A percentile compares a stretch with the other conserved stretches of the same genome.
Evolutionary conservation across 2,888 invertebrate species (phyloP).

Genomic region (Drosophila paucipuncta): DNA sequence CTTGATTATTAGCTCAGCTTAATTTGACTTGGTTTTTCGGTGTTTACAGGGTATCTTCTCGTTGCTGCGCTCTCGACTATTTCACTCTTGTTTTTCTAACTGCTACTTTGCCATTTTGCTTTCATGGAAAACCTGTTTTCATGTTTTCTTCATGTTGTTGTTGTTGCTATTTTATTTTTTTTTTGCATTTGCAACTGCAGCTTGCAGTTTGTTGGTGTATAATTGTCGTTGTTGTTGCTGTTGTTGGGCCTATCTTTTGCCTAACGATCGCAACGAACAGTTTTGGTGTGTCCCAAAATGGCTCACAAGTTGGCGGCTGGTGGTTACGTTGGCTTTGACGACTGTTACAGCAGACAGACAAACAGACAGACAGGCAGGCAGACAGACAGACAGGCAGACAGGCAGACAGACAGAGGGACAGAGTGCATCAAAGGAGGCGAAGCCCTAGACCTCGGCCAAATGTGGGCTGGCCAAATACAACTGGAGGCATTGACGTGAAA

Average conservation of each 20-base stretch:
- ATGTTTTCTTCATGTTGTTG: conserved; percentile 58
- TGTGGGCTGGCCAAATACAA: conserved; percentile 21
- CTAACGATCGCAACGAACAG: conserved; percentile 27
- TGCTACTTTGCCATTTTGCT: conserved; percentile 43
- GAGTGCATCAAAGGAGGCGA: conserved; percentile 17
- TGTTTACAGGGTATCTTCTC: not conserved
- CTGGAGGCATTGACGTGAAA: conserved; percentile 31
- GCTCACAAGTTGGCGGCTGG: conserved; percentile 39
- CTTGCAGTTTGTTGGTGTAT: conserved; percentile 10
- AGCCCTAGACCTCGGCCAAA: conserved; percentile 52
- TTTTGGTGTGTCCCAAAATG: conserved; percentile 32
- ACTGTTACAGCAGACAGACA: conserved; percentile 15
- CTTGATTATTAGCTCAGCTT: too few relatives aligned
- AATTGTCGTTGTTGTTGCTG: conserved; percentile 9
- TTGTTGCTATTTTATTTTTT: conserved; percentile 11
- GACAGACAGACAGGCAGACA: not conserved
- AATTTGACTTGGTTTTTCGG: not conserved
- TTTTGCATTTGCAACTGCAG: conserved; percentile 25
- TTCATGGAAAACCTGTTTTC: conserved; percentile 72
- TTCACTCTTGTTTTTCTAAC: conserved; percentile 15
- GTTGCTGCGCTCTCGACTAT: not conserved
- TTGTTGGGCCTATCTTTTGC: conserved; percentile 16
- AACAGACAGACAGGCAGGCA: not conserved
- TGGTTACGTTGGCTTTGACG: conserved; percentile 30
- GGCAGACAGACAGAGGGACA: not conserved